Conservation (phyloP, 2,797 vertebrate genomes). For the Cephalopachus bancanus region DNA sequence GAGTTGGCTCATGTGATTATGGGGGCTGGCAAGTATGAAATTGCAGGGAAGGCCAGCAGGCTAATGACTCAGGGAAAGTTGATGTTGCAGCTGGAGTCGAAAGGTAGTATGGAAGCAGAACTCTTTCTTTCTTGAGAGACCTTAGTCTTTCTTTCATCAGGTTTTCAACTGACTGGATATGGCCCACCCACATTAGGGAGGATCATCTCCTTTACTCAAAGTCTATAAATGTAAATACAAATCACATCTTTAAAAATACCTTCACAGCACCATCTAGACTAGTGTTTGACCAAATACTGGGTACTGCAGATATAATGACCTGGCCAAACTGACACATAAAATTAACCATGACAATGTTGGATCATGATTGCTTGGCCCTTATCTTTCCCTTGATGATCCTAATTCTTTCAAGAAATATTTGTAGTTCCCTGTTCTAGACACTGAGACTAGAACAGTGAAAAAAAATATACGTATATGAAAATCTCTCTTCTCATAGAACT, state of each 20-base stretch:
- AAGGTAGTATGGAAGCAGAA: not conserved
- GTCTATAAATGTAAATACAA: not conserved
- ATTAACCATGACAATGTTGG: not conserved
- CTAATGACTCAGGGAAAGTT: not conserved
- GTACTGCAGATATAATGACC: not conserved
- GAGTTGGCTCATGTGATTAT: not conserved
- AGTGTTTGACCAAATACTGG: not conserved
- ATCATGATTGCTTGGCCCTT: not conserved
- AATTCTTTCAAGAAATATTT: slow-evolving; percentile 3
- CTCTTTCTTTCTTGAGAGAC: not conserved
- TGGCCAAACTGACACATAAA: not conserved
- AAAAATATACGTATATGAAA: not conserved
- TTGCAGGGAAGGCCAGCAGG: not conserved
- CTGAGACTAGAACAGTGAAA: not conserved
- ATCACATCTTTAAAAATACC: not conserved
- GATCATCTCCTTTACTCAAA: not conserved
- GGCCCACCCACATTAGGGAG: not conserved
- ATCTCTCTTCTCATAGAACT: not conserved
- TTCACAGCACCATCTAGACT: not conserved
- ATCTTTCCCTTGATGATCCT: not conserved
- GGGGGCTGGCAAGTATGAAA: not conserved
- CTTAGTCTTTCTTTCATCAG: not conserved
- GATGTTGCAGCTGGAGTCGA: not conserved
- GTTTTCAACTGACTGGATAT: not conserved
- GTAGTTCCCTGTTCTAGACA: not conserved